Evolutionary conservation across 1,140 invertebrate genomes (phyloP).

Genomic region (Lepidurus couesii): DNA sequence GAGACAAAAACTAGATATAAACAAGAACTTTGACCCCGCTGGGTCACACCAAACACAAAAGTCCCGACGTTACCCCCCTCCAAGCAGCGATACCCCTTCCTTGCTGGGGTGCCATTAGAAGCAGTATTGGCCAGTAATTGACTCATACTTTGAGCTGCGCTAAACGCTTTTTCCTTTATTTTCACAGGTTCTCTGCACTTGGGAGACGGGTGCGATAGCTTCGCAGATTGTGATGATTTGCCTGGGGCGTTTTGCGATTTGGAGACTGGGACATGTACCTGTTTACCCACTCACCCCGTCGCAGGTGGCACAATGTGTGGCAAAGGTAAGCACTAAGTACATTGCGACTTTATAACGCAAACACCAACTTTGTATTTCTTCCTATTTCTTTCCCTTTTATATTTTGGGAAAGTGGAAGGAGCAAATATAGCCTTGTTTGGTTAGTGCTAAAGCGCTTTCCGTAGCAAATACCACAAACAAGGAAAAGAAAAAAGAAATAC

Average conservation of each 20-base stretch:
- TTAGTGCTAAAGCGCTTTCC: neutral
- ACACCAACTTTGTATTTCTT: slow-evolving; percentile 4
- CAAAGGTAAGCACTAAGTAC: slow-evolving; percentile 27
- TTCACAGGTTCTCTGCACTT: neutral
- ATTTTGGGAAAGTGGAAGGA: neutral
- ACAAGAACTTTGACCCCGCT: slow-evolving; percentile 1
- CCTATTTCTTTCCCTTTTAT: neutral
- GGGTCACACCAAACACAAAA: neutral
- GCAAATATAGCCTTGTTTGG: neutral
- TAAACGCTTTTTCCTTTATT: neutral
- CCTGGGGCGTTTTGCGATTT: slow-evolving; percentile 1
- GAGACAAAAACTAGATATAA: neutral
- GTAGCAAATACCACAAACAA: neutral
- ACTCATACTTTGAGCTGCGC: too few relatives aligned
- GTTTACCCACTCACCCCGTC: slow-evolving; percentile 23
- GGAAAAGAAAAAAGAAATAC: neutral
- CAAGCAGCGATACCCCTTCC: neutral
- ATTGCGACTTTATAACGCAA: neutral
- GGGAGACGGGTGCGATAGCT: neutral
- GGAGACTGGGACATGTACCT: slow-evolving; percentile 28
- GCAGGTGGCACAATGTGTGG: slow-evolving; percentile 29
- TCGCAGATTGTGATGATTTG: slow-evolving; percentile 18
- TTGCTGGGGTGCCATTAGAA: too few relatives aligned
- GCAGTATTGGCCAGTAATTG: too few relatives aligned
- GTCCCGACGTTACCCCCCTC: neutral